Evolutionary conservation across 2,113 vertebrate species (phyloP).

Genomic region (Porphyrio hochstetteri): DNA sequence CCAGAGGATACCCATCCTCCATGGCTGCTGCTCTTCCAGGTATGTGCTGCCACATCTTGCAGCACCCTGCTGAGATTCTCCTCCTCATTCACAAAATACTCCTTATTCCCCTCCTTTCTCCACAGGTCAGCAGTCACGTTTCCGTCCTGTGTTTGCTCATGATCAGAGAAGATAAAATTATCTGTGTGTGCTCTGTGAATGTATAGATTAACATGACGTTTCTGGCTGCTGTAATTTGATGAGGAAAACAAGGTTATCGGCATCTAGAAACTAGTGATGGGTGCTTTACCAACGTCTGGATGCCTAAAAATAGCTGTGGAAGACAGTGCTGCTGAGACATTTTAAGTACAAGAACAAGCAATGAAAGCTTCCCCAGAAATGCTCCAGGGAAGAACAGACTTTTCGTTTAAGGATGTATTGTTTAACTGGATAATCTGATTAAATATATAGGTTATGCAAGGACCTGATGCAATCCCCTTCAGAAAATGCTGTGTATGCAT

Average conservation of each 20-base stretch:
- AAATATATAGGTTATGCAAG: constrained; percentile 20
- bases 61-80: not conserved
- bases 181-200: not conserved
- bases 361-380: not conserved
- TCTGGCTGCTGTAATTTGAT: not conserved
- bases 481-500: not conserved
- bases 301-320: not conserved
- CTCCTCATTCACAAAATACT: no score
- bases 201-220: not conserved
- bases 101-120: not conserved
- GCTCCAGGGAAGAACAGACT: not conserved
- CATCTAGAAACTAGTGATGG: not conserved
- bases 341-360: not conserved
- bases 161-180: not conserved
- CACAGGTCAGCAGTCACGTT: not conserved
- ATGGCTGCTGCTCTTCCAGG: not conserved
- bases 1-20: not conserved
- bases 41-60: rapidly evolving
- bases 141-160: not conserved
- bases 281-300: not conserved
- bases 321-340: not conserved
- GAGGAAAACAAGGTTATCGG: not conserved
- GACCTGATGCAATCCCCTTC: not conserved
- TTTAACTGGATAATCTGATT: constrained; percentile 48
- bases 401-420: not conserved